Base-by-base conservation (phyloP, 2,113 vertebrate species). In the Gobius niger region DNA sequence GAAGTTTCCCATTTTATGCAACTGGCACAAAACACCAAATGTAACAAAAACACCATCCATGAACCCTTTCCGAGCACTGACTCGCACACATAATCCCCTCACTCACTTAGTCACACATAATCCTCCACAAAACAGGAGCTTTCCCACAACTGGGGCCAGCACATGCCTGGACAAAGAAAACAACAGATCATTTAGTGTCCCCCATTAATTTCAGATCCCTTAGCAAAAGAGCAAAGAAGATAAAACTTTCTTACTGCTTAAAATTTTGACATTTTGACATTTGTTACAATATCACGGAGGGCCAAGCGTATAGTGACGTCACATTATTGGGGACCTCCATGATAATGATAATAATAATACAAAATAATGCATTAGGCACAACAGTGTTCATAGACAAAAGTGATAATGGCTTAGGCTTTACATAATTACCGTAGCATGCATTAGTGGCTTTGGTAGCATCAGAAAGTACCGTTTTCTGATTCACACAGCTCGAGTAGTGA, bases 101-200 rank as follows among this genome's bases (percentile, higher is more conserved):
- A 81, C 69, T 76, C 67, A 78, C 70, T 77, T 65, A 60, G 59
- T 74, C 70, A 63, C 51, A 68, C 65, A 56, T 82, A 88, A 87
- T 88, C 85, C 78, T 75, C 53, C 72, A 71, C 75, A 78, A 66
- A 71, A 67, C 65, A 72, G 63, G 41, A 65, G 70, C 68, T 85
- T 78, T 84, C 65, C 64, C 46, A 67, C 63, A 64, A 70, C 69
- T 53, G 69, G 68, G 61, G 60, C 64, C 40, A 41, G 72, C 70
- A 63, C 63, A 59, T 59, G 67, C 9, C 74, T 65, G 11, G 68
- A 7, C 0, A 60, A 72, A 18, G 68, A 72, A 42, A 77, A 24
- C 16, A n/a, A 74, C 16, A 81, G 59, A 64, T 15, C 6, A 40
- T 1, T n/a, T 8, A 41, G 19, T 61, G 51, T 14, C 11, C 18